phyloP scores from a whole-genome alignment of 1,140 invertebrate species.

The Papilio machaon region DNA sequence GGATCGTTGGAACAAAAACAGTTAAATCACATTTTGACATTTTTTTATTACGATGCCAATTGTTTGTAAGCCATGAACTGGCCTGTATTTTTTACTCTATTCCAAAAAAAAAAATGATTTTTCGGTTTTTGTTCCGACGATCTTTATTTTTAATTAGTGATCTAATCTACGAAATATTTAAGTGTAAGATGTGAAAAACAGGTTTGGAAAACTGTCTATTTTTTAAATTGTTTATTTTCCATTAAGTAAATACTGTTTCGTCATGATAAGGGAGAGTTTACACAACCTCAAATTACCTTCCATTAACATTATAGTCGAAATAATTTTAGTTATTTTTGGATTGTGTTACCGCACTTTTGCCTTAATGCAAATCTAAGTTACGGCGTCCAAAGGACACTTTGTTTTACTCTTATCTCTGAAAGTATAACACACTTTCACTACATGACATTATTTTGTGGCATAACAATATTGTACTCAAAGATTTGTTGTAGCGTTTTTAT shows the following conservation, averaged over 20 bases:
- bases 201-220: no score
- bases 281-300: not conserved
- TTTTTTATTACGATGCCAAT: no score
- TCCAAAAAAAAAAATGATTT: no score
- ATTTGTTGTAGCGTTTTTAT: not conserved
- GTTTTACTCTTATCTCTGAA: conserved; percentile 5
- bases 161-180: not conserved
- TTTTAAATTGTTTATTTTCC: no score
- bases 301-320: not conserved
- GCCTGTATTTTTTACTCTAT: no score
- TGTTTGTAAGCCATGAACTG: no score
- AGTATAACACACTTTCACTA: conserved; percentile 7
- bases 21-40: no score
- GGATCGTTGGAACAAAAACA: not conserved
- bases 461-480: not conserved
- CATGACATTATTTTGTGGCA: not conserved
- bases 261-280: no score
- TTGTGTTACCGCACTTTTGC: not conserved
- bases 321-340: not conserved
- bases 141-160: no score
- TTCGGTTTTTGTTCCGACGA: no score
- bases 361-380: not conserved
- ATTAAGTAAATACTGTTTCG: no score
- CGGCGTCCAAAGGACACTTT: not conserved
- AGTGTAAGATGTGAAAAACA: no score